Evolutionary conservation across 2,113 vertebrate genomes (phyloP).

Genomic region (Columba livia): DNA sequence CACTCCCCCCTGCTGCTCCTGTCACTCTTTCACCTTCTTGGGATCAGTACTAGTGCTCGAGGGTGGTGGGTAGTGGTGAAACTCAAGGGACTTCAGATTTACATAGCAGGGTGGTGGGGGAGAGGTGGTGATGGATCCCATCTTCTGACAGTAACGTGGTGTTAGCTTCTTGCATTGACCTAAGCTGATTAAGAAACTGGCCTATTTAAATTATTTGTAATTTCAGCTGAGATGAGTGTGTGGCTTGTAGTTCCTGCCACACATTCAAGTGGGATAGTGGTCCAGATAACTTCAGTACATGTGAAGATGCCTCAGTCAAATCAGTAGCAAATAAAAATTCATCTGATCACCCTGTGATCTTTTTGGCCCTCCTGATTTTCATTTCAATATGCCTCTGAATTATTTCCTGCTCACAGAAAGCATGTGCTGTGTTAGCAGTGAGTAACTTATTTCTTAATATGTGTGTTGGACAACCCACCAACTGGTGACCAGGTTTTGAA

Average conservation of each 20-base stretch:
- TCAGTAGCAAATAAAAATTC: not conserved
- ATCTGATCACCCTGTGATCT: not conserved
- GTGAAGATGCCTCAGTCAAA: not conserved
- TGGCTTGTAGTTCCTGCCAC: not conserved
- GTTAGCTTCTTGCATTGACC: not conserved
- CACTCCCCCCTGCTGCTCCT: not conserved
- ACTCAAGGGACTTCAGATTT: not conserved
- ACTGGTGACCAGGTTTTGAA: not conserved
- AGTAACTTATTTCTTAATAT: not conserved
- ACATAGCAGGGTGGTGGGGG: not conserved
- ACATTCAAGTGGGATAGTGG: not conserved
- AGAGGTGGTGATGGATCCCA: not conserved
- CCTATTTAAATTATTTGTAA: not conserved
- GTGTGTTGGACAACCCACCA: not conserved
- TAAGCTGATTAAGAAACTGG: not conserved
- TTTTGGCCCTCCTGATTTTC: not conserved
- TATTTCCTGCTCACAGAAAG: slow-evolving; percentile 1
- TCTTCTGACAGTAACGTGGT: not conserved
- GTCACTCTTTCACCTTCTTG: not conserved
- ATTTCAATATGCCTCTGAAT: not conserved
- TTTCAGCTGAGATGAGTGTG: not conserved
- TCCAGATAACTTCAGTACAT: not conserved
- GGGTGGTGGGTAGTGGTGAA: not conserved
- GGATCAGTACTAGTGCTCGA: not conserved
- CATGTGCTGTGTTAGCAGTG: not conserved